These are phyloP conservation scores for Aphelenchoides avenae DNA, from an alignment of 1,140 invertebrate genomes.

Conservation along the genomic window DNA sequence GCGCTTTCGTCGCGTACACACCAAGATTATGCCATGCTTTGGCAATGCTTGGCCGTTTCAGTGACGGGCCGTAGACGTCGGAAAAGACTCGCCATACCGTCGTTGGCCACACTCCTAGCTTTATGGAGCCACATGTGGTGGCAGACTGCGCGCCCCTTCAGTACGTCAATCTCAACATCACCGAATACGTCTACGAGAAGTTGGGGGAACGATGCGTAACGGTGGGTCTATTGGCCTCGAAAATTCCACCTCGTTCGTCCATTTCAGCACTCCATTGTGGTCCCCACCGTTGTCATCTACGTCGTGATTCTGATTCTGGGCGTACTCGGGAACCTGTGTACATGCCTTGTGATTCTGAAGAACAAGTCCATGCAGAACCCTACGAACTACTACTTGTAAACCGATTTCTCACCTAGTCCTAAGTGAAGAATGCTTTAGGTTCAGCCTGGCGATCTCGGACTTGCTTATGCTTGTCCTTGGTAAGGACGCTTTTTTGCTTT, in stretches of 20 bases:
- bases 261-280: slow-evolving; percentile 40
- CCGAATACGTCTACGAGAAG: slow-evolving; percentile 29
- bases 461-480: slow-evolving; percentile 72
- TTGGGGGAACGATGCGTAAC: slow-evolving; percentile 45
- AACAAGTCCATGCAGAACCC: slow-evolving; percentile 88
- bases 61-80: too few relatives aligned
- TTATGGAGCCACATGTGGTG: too few relatives aligned
- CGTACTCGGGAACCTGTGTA: slow-evolving; percentile 81
- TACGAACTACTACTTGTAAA: slow-evolving; percentile 84
- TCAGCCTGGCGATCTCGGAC: too few relatives aligned
- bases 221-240: slow-evolving; percentile 17
- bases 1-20: too few relatives aligned
- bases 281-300: slow-evolving; percentile 51
- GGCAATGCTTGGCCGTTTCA: too few relatives aligned
- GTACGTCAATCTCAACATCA: slow-evolving; percentile 28
- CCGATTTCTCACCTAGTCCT: too few relatives aligned
- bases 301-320: slow-evolving; percentile 71
- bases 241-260: slow-evolving; percentile 20
- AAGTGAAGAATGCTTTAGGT: too few relatives aligned
- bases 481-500: slow-evolving; percentile 6
- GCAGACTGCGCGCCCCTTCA: slow-evolving; percentile 27
- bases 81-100: too few relatives aligned
- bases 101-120: too few relatives aligned
- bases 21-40: too few relatives aligned
- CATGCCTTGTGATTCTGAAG: slow-evolving; percentile 82